phyloP scores from a whole-genome alignment of 2,113 vertebrate genomes.

The Gymnarchus niloticus region DNA sequence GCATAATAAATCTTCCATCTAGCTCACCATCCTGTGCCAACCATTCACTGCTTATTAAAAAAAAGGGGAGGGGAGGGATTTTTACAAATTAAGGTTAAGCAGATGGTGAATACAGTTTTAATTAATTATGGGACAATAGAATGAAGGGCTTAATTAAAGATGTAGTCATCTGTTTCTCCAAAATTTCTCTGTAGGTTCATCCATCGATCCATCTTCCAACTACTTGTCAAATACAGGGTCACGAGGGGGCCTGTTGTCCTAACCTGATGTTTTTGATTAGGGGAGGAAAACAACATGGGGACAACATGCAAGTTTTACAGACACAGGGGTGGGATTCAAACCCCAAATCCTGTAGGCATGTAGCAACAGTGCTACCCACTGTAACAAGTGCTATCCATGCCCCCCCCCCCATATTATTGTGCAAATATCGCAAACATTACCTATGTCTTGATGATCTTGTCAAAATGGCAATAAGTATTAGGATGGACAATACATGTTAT shows the following conservation, averaged over 20 bases:
- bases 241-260: not conserved
- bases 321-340: not conserved
- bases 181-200: not conserved
- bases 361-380: not conserved
- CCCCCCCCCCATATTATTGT: not conserved
- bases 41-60: not conserved
- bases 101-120: not conserved
- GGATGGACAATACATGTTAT: not conserved
- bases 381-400: not conserved
- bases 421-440: not conserved
- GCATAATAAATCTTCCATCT: too few species aligned
- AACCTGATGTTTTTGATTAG: not conserved
- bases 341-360: not conserved
- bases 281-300: not conserved
- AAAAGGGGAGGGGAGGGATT: too few species aligned
- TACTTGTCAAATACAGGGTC: not conserved
- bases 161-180: not conserved
- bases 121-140: not conserved
- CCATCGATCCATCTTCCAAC: constrained; percentile 1
- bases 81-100: not conserved
- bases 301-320: not conserved
- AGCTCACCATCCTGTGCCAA: not conserved
- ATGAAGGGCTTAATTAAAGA: not conserved
- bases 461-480: not conserved
- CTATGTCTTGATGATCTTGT: not conserved